These are phyloP conservation scores for Myotis myotis DNA, from an alignment of 2,797 vertebrate species.

Conservation along the genomic window DNA sequence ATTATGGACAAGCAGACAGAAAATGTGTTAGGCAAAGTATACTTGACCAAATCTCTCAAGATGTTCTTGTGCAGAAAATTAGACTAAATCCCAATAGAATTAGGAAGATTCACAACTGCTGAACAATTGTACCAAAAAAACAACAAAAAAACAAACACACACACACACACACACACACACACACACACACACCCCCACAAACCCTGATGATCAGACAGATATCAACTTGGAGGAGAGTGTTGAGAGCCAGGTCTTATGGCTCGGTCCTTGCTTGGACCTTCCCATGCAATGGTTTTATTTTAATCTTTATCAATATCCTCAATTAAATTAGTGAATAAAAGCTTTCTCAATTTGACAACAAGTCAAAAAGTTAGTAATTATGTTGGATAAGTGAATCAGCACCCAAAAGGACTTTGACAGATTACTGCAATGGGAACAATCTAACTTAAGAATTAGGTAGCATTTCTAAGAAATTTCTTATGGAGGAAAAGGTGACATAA, in stretches of 20 bases:
- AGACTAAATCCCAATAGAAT: neutral
- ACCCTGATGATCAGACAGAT: neutral
- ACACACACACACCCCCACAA: too few relatives aligned
- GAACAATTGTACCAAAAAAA: neutral
- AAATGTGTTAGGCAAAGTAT: neutral
- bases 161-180: too few relatives aligned
- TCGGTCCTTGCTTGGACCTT: neutral
- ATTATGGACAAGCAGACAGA: neutral
- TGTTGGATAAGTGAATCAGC: neutral
- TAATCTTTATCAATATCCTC: neutral
- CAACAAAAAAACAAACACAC: too few relatives aligned
- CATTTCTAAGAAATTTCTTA: conserved; percentile 10
- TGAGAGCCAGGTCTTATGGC: neutral
- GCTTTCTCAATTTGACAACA: conserved; percentile 5
- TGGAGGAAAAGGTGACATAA: neutral
- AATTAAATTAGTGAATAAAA: conserved; percentile 37
- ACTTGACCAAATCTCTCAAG: conserved; percentile 31
- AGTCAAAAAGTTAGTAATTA: conserved; percentile 1
- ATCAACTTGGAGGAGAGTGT: neutral
- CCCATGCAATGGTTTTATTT: neutral
- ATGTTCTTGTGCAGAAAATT: neutral
- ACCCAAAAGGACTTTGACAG: neutral
- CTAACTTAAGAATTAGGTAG: neutral
- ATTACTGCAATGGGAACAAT: neutral
- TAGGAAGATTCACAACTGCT: neutral